Base-by-base conservation (phyloP, 2,797 vertebrate genomes). In the Liparis tanakae region DNA sequence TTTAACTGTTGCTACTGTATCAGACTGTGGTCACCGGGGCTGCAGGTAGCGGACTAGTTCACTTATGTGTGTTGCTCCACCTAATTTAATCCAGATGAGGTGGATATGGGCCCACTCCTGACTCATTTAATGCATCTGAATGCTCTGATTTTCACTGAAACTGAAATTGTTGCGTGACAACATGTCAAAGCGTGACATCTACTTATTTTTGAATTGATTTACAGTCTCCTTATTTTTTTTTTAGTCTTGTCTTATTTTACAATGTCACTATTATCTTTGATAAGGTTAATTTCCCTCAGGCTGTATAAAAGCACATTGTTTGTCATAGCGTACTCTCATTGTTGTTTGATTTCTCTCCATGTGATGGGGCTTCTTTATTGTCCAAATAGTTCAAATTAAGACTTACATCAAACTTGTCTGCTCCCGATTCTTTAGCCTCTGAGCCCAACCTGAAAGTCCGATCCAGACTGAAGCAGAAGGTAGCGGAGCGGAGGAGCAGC, bases 401-500 rank as follows among this genome's bases (percentile, higher is more conserved):
- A 66, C 59, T 72, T 37, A 70, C 5, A 39, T 7, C 30, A 41
- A 34, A 56, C 67, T 68, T 18, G 48, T 72, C 1, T 70, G 4
- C 73, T 54, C 6, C 15, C 65, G 67, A 1, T 57, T 46, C 41
- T 86, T 72, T 33, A 93, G 96, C 96, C 61, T 97, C 96, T 0
- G 96, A 97, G 89, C 96, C 96, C 7, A 93, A 93, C 88, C 89
- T 97, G 90, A 97, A 96, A 91, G 96, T 97, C 61, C 95, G 97
- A 79, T 98, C 96, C 39, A 94, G 96, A 85, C 96, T 98, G 95
- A 98, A 97, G 92, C 97, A 98, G 94, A 97, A 98, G 89, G 97
- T 97, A 68, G 96, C 97, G 0, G 96, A 97, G 89, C 88, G 96
- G 63, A 93, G 96, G 87, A 97, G 97, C 89, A 96, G 96, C 51